Base-by-base conservation (phyloP, 2,888 invertebrate genomes). In the Tinea semifulvella region DNA sequence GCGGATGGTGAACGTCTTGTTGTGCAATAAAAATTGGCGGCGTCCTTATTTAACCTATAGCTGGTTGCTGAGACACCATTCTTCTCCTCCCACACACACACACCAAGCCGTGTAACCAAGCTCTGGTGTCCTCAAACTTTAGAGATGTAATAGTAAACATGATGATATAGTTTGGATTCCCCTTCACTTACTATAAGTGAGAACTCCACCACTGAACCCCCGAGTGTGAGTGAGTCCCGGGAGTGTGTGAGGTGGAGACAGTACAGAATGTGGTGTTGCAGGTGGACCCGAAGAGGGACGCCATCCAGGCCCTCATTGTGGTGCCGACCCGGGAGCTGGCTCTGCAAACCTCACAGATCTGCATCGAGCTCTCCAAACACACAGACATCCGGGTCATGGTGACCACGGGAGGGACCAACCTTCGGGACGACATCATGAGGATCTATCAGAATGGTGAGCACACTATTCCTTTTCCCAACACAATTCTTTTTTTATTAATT, bases 311-410 rank as follows among this genome's bases (percentile, higher is more conserved):
- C 61, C 85, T 99, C 82, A 89, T 99, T 60, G 94, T 99, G 73
- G 98, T 99, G 65, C 99, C 99, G 52, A 99, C 99, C 49, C 86
- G 99, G 82, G 99, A 99, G 84, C 84, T 99, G 75, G 99, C 99
- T 51, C 86, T 98, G 61, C 99, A 99, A 81, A 99, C 98, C 66
- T 97, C 98, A 84, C 98, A 98, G 84, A 99, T 99, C 70, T 97
- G 98, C 82, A 98, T 98, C 73, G 98, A 99, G 79, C 85, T 99
- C 63, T 93, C 97, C 53, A 98, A 98, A 80, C 98, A 99, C 79
- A 88, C 98, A 84, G 91, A 94, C 68, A 90, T 96, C 62, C 93
- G 97, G 73, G 95, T 98, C 55, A 99, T 99, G 99, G 99, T 99
- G 52, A 98, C 98, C 59, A 99, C 99, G 55, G 99, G 99, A 68